Base-by-base conservation (phyloP, 2,797 vertebrate genomes). In the Naso thynnoides region DNA sequence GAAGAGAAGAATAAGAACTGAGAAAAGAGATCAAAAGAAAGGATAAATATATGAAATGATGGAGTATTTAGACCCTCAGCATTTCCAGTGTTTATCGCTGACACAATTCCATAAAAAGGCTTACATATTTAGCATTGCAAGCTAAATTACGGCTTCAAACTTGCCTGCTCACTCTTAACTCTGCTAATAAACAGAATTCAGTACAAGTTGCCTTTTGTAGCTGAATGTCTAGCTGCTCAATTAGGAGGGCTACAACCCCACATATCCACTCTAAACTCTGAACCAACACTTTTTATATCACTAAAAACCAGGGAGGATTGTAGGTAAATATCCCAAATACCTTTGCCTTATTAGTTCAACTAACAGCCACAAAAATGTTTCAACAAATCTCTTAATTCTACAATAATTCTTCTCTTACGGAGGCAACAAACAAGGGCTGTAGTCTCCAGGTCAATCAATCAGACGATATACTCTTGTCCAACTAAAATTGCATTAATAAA, bases 261-360 rank as follows among this genome's bases (percentile, higher is more conserved):
- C 65, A 73, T 63, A 78, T 70, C 71, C 29, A 39, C 54, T 63
- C 24, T 38, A 50, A 50, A 65, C 48, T 57, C 68, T 77, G n/a
- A 67, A 68, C 42, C 24, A 54, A 45, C 65, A 60, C 39, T 3
- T 38, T 63, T 60, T 70, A 50, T 36, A 38, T 47, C 61, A 42
- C 67, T 70, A 57, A 69, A 55, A 55, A 53, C 55, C 62, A 47
- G 0, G 18, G 36, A 61, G 58, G 56, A 23, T 19, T 61, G 8
- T 38, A 41, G 61, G 49, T n/a, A 73, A 54, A 73, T 70, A 39
- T 53, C 11, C 6, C 23, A 52, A 31, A 66, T 49, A 48, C 53
- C 26, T 38, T 9, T 15, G 11, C 39, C 47, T 24, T 70, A 75
- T 75, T 76, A 78, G 42, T 33, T 26, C 45, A 36, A 31, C 39